Percentiles rank a stretch among this genome's conserved stretches.
Evolutionary conservation across 2,113 vertebrate species (phyloP).

Genomic region (Anguilla rostrata): DNA sequence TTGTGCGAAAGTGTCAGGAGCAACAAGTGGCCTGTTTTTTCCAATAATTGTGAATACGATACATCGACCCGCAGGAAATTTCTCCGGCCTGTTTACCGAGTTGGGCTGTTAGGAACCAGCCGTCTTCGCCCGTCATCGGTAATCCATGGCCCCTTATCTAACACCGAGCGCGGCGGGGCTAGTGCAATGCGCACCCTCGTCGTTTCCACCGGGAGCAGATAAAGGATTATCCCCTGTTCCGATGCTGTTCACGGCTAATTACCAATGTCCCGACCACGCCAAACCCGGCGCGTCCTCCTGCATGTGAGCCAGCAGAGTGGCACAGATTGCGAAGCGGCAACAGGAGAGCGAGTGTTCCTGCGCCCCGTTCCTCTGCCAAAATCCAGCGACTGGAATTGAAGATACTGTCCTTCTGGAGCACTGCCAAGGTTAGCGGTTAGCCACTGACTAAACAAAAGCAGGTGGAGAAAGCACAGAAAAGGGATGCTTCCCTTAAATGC

Average conservation of each 20-base stretch:
- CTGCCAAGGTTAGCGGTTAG: neutral
- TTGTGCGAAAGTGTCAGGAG: constrained; percentile 1
- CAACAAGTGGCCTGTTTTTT: constrained; percentile 34
- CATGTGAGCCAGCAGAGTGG: neutral
- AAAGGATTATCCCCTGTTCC: constrained; percentile 23
- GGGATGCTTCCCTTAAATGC: too few species aligned
- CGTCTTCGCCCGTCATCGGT: constrained; percentile 55
- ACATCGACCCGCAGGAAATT: constrained; percentile 56
- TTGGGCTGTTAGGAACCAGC: constrained; percentile 48
- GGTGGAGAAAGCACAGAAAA: too few species aligned
- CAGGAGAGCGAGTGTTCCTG: neutral
- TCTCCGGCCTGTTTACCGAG: constrained; percentile 49
- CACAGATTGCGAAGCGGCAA: neutral
- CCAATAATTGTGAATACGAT: constrained; percentile 47
- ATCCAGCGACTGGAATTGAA: neutral
- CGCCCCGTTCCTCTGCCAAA: neutral
- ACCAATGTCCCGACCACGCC: neutral
- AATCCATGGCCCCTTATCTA: constrained; percentile 60
- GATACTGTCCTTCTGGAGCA: neutral
- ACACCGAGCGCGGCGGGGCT: constrained; percentile 11
- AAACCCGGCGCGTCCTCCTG: neutral
- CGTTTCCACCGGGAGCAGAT: constrained; percentile 10
- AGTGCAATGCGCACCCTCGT: neutral
- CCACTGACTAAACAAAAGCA: neutral
- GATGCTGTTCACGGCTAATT: constrained; percentile 14